A percentile compares a stretch with the other conserved stretches of the same genome.
These are phyloP conservation scores for Habropoda laboriosa DNA, from an alignment of 1,140 invertebrate species.

Conservation along the genomic window DNA sequence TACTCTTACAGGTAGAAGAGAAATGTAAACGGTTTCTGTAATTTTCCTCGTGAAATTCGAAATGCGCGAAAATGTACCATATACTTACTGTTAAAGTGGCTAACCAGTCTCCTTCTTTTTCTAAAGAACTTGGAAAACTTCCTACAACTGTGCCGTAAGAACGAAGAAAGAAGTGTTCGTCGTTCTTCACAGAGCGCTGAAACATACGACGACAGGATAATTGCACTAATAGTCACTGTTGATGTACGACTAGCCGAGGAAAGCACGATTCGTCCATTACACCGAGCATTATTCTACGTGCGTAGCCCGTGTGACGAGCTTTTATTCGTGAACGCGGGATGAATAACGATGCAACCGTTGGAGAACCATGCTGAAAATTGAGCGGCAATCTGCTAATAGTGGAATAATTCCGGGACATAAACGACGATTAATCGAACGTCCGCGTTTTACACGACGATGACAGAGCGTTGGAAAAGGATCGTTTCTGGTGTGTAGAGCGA, in stretches of 20 bases:
- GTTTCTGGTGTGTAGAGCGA: not conserved
- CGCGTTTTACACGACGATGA: not conserved
- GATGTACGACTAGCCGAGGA: conserved; percentile 4
- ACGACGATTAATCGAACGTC: not conserved
- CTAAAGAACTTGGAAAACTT: too few species aligned
- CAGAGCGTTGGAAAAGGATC: not conserved
- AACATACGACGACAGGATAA: not conserved
- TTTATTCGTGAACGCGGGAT: conserved; percentile 22
- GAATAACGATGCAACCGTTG: conserved; percentile 11
- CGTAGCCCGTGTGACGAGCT: not conserved
- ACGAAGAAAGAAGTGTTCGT: too few species aligned
- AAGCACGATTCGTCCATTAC: conserved; percentile 26
- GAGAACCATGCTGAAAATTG: not conserved
- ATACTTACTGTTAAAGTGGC: too few species aligned
- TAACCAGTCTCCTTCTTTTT: too few species aligned
- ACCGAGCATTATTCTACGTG: not conserved
- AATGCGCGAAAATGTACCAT: too few species aligned
- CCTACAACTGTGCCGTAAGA: too few species aligned
- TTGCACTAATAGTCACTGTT: not conserved
- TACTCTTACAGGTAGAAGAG: too few species aligned
- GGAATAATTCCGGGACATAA: not conserved
- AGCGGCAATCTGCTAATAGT: not conserved
- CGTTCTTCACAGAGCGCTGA: too few species aligned
- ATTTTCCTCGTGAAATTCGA: too few species aligned
- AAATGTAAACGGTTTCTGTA: too few species aligned